A percentile compares a stretch with the other conserved stretches of the same genome.
phyloP scores from a whole-genome alignment of 2,888 invertebrate genomes.

The Phengaris alcon region DNA sequence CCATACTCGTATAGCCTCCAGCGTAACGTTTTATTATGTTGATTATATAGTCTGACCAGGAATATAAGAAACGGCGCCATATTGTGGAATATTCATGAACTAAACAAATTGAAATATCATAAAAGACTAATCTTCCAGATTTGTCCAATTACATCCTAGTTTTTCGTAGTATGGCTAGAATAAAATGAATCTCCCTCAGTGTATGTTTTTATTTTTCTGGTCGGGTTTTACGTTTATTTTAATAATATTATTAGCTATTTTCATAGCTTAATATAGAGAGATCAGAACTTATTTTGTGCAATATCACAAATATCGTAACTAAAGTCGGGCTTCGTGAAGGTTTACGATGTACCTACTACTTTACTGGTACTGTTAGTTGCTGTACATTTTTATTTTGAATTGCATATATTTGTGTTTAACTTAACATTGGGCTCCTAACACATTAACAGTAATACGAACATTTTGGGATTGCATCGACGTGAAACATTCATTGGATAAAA shows the following conservation, averaged over 20 bases:
- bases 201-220: neutral
- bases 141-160: no score
- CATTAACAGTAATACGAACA: neutral
- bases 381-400: constrained; percentile 30
- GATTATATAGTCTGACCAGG: neutral
- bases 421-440: constrained; percentile 39
- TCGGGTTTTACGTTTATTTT: neutral
- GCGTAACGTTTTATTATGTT: neutral
- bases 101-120: no score
- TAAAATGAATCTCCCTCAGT: neutral
- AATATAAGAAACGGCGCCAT: neutral
- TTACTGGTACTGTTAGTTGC: neutral
- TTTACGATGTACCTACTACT: neutral
- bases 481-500: constrained; percentile 17
- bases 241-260: constrained; percentile 5
- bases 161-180: no score
- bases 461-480: constrained; percentile 20
- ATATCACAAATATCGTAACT: constrained; percentile 30
- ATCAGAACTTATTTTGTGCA: constrained; percentile 28
- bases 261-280: constrained; percentile 11
- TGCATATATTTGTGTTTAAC: constrained; percentile 38
- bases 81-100: no score
- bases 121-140: no score
- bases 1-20: neutral
- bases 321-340: constrained; percentile 36